These are phyloP conservation scores for Thunnus maccoyii DNA, from an alignment of 2,113 vertebrate genomes.

Conservation along the genomic window DNA sequence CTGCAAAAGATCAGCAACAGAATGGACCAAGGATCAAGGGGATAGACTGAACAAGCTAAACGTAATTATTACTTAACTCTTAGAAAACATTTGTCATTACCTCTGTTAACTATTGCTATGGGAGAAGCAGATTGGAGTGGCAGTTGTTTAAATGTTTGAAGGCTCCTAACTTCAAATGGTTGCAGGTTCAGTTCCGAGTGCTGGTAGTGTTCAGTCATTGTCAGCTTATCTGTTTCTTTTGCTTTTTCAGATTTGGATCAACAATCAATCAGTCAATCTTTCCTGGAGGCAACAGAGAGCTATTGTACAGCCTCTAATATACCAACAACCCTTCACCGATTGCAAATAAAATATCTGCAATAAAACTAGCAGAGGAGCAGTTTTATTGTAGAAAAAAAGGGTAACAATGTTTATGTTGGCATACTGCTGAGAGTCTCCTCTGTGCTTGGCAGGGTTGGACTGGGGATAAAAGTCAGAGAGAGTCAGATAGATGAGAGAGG, in stretches of 20 bases:
- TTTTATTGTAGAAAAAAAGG: constrained; percentile 10
- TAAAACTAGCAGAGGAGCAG: not conserved
- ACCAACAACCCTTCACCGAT: constrained; percentile 1
- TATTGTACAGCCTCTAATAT: not conserved
- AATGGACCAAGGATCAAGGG: not conserved
- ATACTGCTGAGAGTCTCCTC: too few species aligned
- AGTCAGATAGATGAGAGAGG: too few species aligned
- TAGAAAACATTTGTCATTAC: too few species aligned
- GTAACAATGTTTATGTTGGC: not conserved
- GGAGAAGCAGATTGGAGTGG: not conserved
- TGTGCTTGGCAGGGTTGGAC: too few species aligned
- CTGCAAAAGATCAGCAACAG: not conserved
- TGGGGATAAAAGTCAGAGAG: too few species aligned
- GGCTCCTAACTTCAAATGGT: not conserved
- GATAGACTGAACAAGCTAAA: not conserved
- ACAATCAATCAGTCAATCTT: too few species aligned
- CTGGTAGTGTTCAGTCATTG: not conserved
- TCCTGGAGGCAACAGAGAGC: too few species aligned
- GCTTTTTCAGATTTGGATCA: too few species aligned
- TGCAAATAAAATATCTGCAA: not conserved
- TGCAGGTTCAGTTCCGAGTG: not conserved
- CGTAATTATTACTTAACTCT: not conserved
- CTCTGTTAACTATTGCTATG: not conserved
- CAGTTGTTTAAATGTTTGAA: not conserved
- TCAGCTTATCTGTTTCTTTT: not conserved